Evolutionary conservation across 2,113 vertebrate genomes (phyloP).

Genomic region (Ptyas mucosa): DNA sequence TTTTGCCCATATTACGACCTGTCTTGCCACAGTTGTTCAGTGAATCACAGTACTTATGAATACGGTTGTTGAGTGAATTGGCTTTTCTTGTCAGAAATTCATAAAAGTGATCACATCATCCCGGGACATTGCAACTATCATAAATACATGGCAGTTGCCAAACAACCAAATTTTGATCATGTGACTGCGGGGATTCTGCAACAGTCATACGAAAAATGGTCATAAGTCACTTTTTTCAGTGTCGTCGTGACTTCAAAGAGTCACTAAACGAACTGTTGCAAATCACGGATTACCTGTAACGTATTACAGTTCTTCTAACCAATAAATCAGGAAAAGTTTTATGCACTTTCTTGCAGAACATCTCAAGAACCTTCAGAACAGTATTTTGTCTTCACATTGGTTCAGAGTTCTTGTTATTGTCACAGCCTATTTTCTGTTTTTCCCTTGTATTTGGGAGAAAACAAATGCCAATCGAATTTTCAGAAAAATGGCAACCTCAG

Average conservation of each 20-base stretch:
- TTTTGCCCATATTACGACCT: neutral
- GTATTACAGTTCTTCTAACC: too few relatives aligned
- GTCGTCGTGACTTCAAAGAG: neutral
- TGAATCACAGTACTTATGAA: neutral
- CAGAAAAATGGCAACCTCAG: neutral
- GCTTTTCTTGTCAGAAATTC: neutral
- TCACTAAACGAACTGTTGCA: neutral
- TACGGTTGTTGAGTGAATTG: neutral
- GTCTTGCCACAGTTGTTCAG: neutral
- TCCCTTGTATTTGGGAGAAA: neutral
- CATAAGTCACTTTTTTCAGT: neutral
- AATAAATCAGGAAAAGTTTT: neutral
- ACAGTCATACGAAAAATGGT: neutral
- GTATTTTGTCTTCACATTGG: accelerated
- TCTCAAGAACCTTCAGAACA: neutral
- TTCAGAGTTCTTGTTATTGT: neutral
- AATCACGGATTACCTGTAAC: neutral
- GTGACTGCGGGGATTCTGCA: neutral
- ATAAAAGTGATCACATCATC: neutral
- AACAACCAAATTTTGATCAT: neutral
- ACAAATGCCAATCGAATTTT: neutral
- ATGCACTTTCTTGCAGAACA: neutral
- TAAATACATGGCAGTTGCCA: neutral
- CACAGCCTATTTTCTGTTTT: too few relatives aligned
- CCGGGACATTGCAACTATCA: too few relatives aligned